phyloP scores from a whole-genome alignment of 2,888 invertebrate species.

The Acholoe squamosa region DNA sequence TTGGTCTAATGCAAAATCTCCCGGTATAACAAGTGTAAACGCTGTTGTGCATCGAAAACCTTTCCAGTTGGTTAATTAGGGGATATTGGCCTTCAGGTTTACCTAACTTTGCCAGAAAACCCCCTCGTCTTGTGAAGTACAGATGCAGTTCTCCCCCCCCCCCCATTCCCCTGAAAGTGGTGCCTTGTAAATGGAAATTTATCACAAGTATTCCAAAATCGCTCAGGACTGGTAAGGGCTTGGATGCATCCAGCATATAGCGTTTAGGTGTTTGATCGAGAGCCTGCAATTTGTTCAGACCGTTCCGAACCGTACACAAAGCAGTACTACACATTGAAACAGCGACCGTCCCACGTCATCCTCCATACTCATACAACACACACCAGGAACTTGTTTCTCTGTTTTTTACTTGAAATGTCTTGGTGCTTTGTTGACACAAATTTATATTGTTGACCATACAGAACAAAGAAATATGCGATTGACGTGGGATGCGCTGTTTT shows the following conservation, averaged over 20 bases:
- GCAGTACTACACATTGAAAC: neutral
- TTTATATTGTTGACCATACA: neutral
- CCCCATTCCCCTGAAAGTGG: constrained; percentile 26
- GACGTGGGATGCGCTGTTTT: neutral
- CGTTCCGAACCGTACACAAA: neutral
- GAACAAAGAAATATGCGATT: neutral
- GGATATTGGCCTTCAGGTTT: constrained; percentile 35
- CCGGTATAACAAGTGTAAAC: constrained; percentile 25
- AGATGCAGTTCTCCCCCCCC: constrained; percentile 1
- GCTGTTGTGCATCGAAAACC: constrained; percentile 44
- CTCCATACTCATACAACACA: neutral
- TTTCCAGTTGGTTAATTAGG: neutral
- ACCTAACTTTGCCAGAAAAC: neutral
- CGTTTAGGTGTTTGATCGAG: constrained; percentile 36
- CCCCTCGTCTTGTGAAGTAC: neutral
- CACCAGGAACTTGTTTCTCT: neutral
- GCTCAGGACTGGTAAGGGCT: constrained; percentile 51
- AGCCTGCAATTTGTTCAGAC: neutral
- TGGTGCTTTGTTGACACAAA: neutral
- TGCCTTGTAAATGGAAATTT: constrained; percentile 47
- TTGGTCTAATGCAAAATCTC: constrained; percentile 53
- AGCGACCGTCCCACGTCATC: constrained; percentile 18
- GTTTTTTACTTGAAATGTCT: constrained; percentile 16
- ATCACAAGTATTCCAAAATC: constrained; percentile 58
- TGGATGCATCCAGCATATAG: constrained; percentile 49